Evolutionary conservation across 2,797 vertebrate genomes (phyloP).

Genomic region (Brachyalestes nurse): DNA sequence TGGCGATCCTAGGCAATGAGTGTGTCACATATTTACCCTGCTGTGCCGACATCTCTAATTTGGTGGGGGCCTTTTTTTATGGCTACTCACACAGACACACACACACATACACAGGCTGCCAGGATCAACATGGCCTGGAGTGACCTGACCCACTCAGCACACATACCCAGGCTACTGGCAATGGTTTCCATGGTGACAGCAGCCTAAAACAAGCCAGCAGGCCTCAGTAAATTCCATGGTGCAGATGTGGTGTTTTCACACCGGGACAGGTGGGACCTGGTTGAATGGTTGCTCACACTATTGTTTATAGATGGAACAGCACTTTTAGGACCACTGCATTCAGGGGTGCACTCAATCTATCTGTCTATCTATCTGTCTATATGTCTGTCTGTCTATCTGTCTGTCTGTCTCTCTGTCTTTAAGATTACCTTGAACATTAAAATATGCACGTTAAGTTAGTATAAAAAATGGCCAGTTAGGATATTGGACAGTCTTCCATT

Average conservation of each 20-base stretch:
- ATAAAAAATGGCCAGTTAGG: too few species aligned
- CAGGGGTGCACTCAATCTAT: neutral
- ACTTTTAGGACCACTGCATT: neutral
- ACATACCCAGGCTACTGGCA: slow-evolving; percentile 13
- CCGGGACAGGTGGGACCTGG: neutral
- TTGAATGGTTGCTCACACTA: neutral
- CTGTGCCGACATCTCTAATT: slow-evolving; percentile 55
- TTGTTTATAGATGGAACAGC: neutral
- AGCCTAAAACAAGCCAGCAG: neutral
- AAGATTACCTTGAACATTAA: too few species aligned
- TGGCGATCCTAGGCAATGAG: slow-evolving; percentile 62
- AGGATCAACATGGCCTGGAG: slow-evolving; percentile 63
- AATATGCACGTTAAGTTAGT: too few species aligned
- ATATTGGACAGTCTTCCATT: too few species aligned
- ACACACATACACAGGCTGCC: slow-evolving; percentile 59
- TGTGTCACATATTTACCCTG: slow-evolving; percentile 58
- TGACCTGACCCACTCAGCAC: slow-evolving; percentile 55
- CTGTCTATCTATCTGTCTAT: too few species aligned
- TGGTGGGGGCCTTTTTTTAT: slow-evolving; percentile 67
- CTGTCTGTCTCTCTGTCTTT: too few species aligned
- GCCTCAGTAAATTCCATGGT: slow-evolving; percentile 17
- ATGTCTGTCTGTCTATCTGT: too few species aligned
- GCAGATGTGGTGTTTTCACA: neutral
- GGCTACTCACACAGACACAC: slow-evolving; percentile 27
- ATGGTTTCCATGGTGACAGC: slow-evolving; percentile 33